A percentile compares a stretch with the other conserved stretches of the same genome.
phyloP scores from a whole-genome alignment of 2,797 vertebrate species.

The Micrastur ruficollis region DNA sequence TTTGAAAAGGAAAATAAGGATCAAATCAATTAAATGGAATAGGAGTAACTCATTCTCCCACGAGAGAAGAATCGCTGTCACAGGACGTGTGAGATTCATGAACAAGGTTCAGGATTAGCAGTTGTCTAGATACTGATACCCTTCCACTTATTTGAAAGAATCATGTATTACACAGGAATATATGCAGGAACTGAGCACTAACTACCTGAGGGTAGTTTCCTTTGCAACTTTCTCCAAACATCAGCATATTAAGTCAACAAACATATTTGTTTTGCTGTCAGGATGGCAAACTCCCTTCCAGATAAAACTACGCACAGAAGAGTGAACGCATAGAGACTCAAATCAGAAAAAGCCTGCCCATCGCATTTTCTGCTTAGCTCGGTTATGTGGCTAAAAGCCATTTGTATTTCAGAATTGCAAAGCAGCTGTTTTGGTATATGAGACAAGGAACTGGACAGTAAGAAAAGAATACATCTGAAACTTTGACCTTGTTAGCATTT shows the following conservation, averaged over 20 bases:
- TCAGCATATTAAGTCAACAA: not conserved
- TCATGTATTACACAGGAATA: not conserved
- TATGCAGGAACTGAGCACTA: not conserved
- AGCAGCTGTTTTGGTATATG: not conserved
- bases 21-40: not conserved
- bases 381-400: not conserved
- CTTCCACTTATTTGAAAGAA: not conserved
- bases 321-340: fast-evolving
- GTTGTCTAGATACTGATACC: not conserved
- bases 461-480: not conserved
- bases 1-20: not conserved
- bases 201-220: not conserved
- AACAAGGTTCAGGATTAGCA: not conserved
- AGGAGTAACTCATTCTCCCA: not conserved
- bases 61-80: not conserved
- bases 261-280: not conserved
- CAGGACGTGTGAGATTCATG: not conserved
- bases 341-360: not conserved
- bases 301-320: not conserved
- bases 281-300: not conserved
- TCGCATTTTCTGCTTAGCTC: fast-evolving
- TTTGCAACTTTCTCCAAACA: not conserved
- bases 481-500: not conserved
- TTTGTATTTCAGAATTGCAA: not conserved
- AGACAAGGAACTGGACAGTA: not conserved